These are phyloP conservation scores for Glossophaga mutica DNA, from an alignment of 2,797 vertebrate genomes.

Conservation along the genomic window DNA sequence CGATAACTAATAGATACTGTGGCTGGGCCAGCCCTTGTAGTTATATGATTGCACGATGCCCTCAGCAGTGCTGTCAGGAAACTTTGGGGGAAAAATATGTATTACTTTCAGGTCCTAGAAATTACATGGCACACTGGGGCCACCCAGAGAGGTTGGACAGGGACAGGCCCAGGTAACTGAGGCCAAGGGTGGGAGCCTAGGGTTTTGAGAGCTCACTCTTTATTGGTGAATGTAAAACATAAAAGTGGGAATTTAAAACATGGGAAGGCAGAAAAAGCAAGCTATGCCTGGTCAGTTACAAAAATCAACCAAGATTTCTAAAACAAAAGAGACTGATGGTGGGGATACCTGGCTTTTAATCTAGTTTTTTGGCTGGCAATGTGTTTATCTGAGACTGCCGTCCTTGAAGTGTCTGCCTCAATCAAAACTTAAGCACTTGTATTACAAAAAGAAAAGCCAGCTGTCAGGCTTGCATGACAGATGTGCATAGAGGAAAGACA, in stretches of 20 bases:
- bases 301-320: background rate
- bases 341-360: background rate
- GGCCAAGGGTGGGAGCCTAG: background rate
- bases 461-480: background rate
- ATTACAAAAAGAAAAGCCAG: background rate
- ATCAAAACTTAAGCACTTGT: background rate
- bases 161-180: background rate
- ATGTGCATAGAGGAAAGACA: background rate
- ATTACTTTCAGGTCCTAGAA: background rate
- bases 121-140: background rate
- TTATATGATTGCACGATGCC: background rate
- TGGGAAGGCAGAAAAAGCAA: background rate
- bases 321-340: background rate
- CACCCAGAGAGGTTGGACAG: background rate
- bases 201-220: background rate
- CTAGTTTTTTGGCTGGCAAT: background rate
- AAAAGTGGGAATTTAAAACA: background rate
- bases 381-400: background rate
- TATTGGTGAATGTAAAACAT: background rate
- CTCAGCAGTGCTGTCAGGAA: background rate
- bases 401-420: background rate
- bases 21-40: background rate
- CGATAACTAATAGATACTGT: background rate
- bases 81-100: background rate
- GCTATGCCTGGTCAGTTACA: background rate